Conservation (phyloP, 2,113 vertebrate genomes). For the Sinocyclocheilus anophthalmus region DNA sequence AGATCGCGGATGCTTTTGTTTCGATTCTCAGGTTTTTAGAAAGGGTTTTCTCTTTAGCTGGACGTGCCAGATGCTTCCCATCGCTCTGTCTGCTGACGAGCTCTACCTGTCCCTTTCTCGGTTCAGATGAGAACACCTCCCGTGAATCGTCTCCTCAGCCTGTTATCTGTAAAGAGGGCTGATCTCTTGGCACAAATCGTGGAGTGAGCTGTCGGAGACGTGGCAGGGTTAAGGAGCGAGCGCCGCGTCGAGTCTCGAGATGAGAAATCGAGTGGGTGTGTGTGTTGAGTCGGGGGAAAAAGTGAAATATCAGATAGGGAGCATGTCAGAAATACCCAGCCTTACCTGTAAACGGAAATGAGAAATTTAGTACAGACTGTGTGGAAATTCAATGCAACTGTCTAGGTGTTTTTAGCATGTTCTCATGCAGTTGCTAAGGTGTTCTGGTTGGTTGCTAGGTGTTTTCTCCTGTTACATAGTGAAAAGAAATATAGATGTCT, state of each 20-base stretch:
- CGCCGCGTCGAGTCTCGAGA: conserved; percentile 42
- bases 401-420: neutral
- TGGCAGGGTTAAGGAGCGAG: conserved; percentile 52
- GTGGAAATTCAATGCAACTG: neutral
- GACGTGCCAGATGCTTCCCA: conserved; percentile 28
- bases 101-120: conserved; percentile 28
- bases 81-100: conserved; percentile 20
- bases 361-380: neutral
- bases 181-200: conserved; percentile 52
- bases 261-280: conserved; percentile 44
- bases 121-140: conserved; percentile 43
- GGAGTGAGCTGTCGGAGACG: conserved; percentile 52
- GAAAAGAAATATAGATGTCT: neutral
- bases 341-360: neutral
- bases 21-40: neutral
- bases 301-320: conserved; percentile 29
- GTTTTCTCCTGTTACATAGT: too few relatives aligned
- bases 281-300: neutral
- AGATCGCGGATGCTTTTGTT: conserved; percentile 6
- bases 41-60: conserved; percentile 12
- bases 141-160: conserved; percentile 35
- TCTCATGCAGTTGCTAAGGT: neutral
- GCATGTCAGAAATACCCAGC: conserved; percentile 2
- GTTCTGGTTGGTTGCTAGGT: neutral
- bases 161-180: conserved; percentile 52